Percentiles rank a stretch among this genome's conserved stretches.
Conservation (phyloP, 1,140 invertebrate genomes). For the Aphidius gifuensis region DNA sequence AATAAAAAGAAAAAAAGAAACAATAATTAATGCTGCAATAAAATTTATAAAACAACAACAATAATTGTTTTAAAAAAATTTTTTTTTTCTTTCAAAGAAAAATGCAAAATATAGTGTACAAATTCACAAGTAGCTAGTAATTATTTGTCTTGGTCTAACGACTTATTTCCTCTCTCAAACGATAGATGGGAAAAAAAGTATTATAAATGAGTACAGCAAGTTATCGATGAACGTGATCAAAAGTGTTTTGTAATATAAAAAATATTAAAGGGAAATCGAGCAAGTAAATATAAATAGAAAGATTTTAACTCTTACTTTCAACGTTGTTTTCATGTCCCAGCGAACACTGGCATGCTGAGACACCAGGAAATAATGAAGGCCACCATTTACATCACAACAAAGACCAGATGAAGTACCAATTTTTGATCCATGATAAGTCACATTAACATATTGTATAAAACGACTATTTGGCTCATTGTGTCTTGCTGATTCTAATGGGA, state of each 20-base stretch:
- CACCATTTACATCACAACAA: conserved; percentile 31
- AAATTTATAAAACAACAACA: conserved; percentile 7
- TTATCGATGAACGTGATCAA: no score
- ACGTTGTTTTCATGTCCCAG: conserved; percentile 35
- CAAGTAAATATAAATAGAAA: no score
- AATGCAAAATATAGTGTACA: no score
- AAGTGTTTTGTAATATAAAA: no score
- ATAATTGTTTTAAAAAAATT: background rate
- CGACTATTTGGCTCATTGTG: background rate
- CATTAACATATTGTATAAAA: background rate
- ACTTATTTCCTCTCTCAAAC: no score
- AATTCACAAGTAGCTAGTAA: no score
- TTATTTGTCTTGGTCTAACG: no score
- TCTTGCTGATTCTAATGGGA: conserved; percentile 26
- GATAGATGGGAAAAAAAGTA: no score
- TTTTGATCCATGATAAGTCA: conserved; percentile 32
- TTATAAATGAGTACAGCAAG: no score
- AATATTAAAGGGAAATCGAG: no score
- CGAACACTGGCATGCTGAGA: conserved; percentile 36
- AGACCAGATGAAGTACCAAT: conserved; percentile 36
- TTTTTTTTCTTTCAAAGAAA: no score
- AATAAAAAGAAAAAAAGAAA: background rate
- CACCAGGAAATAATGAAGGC: conserved; percentile 41
- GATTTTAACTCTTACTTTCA: conserved; percentile 28
- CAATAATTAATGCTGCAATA: background rate